Evolutionary conservation across 35 echinoderm and acorn worm genomes (phyloP), one percentile per base, ranked within the genome.

Genomic region (Acanthaster planci): DNA sequence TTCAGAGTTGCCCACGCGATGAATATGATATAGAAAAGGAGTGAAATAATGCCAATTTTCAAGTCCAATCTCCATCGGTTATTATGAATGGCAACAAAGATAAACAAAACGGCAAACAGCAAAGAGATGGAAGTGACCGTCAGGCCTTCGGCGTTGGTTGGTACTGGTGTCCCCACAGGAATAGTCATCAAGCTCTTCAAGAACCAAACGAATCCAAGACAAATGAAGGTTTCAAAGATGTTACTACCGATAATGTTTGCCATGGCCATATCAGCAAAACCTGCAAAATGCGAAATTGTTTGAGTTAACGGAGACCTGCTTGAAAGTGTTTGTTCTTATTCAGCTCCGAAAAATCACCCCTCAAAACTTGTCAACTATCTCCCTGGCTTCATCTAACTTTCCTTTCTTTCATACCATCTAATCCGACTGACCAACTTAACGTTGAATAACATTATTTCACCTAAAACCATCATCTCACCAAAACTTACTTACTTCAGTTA

Each of bases 201-300:
- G 86, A 99, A 99, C 96, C 96, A 99, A 1, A 94, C 53, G 8
- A 93, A 86, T 19, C 91, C 96, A 2, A 99, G 92, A 54, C 96
- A 99, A 9, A 94, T 78, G 50, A 89, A 92, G 32, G 93, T 89
- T 56, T 99, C 96, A 59, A 99, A 99, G 30, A 94, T 80, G 77
- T 99, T 99, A 77, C 96, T 99, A 21, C 96, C 96, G 60, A 91
- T 82, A 37, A 99, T 99, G 83, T 99, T 99, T 8, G 92, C 86
- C 5, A 99, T 85, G 9, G 96, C 96, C 89, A 99, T 92, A 40
- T 99, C 92, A 51, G 75, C 92, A 60, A 85, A 89, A 39, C 92
- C 96, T 99, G 58, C 17, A 57, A 47, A 47, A 47, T 47, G 12
- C 4, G 12, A 47, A 47, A 47, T 47, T 47, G 12, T 47, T 6